Percentiles rank a stretch among this genome's conserved stretches.
phyloP scores from a whole-genome alignment of 2,888 invertebrate species.

The Volucella zonaria region DNA sequence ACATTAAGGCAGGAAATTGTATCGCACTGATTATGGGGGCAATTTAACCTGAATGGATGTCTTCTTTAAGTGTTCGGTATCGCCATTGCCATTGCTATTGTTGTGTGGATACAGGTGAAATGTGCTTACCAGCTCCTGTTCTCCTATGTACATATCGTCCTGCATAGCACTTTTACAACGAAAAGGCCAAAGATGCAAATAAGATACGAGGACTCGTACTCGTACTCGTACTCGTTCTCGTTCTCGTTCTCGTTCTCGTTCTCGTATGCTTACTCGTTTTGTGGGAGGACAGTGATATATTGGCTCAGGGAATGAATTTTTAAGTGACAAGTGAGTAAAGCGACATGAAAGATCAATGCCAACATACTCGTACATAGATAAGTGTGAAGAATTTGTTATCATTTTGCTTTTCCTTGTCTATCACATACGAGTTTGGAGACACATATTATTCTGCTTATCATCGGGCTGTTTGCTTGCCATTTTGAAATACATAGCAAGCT shows the following conservation, averaged over 20 bases:
- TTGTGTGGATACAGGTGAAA: conserved; percentile 19
- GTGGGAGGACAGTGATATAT: conserved; percentile 21
- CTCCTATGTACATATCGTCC: neutral
- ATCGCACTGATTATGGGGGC: conserved; percentile 63
- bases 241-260: no score
- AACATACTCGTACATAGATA: neutral
- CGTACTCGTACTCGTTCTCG: no score
- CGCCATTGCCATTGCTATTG: conserved; percentile 30
- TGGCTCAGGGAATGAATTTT: conserved; percentile 12
- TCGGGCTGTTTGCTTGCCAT: no score
- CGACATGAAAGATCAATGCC: conserved; percentile 11
- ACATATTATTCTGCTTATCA: no score
- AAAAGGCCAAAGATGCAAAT: neutral
- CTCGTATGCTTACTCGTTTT: neutral
- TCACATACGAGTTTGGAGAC: no score
- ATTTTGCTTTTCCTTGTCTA: no score
- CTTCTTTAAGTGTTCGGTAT: conserved; percentile 49
- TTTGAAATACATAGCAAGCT: no score
- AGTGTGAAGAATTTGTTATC: no score
- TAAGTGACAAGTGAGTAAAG: neutral
- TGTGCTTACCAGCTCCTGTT: neutral
- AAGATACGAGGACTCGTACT: neutral
- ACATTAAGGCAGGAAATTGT: conserved; percentile 66
- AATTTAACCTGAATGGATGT: conserved; percentile 62
- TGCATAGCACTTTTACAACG: neutral